A percentile compares a stretch with the other conserved stretches of the same genome.
Conservation (phyloP, 1,140 invertebrate genomes). For the Chelonus insularis region DNA sequence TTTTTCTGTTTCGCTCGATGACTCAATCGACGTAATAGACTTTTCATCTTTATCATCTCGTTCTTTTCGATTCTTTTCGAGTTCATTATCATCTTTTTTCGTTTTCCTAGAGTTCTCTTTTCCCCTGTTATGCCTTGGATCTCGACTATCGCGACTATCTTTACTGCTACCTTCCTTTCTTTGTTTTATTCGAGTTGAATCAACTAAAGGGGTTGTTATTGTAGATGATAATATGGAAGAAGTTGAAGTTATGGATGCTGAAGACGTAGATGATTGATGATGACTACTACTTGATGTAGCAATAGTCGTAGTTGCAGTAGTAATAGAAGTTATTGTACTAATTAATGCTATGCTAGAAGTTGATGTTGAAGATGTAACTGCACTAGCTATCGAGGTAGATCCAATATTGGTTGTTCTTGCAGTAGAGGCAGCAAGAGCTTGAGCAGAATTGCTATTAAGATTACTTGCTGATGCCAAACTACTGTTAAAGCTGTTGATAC, state of each 20-base stretch:
- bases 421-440: conserved; percentile 35
- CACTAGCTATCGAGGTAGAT: conserved; percentile 22
- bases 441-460: conserved; percentile 35
- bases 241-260: conserved; percentile 19
- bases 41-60: conserved; percentile 47
- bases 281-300: conserved; percentile 13
- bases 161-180: conserved; percentile 37
- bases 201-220: not conserved
- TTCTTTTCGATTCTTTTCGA: conserved; percentile 44
- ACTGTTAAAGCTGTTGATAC: conserved; percentile 34
- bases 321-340: conserved; percentile 28
- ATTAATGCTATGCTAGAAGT: conserved; percentile 10
- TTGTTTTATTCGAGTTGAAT: conserved; percentile 10
- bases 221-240: not conserved
- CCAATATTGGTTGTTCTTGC: conserved; percentile 19
- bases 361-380: conserved; percentile 31
- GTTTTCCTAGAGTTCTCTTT: conserved; percentile 46
- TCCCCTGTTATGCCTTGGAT: conserved; percentile 43
- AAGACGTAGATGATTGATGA: conserved; percentile 32
- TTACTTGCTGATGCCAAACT: conserved; percentile 37
- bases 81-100: conserved; percentile 43
- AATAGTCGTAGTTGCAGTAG: conserved; percentile 30
- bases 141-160: conserved; percentile 41
- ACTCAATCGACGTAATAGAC: conserved; percentile 20
- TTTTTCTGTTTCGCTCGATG: conserved; percentile 28